These are phyloP conservation scores for Scaptomyza pallida DNA, from an alignment of 1,140 invertebrate genomes.

Conservation along the genomic window DNA sequence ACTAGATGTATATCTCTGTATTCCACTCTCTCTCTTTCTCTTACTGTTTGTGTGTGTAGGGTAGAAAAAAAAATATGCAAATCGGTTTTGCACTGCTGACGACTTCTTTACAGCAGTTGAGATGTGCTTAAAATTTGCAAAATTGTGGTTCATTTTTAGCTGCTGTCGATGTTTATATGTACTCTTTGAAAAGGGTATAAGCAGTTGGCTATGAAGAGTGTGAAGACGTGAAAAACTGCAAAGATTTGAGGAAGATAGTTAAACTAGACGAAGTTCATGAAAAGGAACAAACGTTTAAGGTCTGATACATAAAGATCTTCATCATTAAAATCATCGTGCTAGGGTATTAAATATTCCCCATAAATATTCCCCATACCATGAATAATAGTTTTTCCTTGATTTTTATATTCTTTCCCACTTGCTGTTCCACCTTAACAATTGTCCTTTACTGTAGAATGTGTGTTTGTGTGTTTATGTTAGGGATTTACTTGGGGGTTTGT, in stretches of 20 bases:
- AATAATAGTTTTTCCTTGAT: neutral
- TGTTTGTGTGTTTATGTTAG: slow-evolving; percentile 23
- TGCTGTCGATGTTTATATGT: slow-evolving; percentile 61
- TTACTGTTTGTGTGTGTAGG: slow-evolving; percentile 2
- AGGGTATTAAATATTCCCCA: too few species aligned
- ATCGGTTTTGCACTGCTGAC: slow-evolving; percentile 67
- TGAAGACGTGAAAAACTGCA: too few species aligned
- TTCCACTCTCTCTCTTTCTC: neutral
- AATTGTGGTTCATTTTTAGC: slow-evolving; percentile 74
- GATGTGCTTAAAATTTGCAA: slow-evolving; percentile 79
- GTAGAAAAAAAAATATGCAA: slow-evolving; percentile 61
- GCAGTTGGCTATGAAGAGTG: too few species aligned
- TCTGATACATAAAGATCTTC: too few species aligned
- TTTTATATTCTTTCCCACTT: slow-evolving; percentile 20
- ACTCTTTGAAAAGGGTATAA: neutral
- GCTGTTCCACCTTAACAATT: slow-evolving; percentile 57
- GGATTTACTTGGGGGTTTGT: slow-evolving; percentile 41
- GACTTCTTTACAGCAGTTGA: slow-evolving; percentile 71
- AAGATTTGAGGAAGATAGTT: too few species aligned
- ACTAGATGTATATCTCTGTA: neutral
- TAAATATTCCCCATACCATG: too few species aligned
- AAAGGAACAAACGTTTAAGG: too few species aligned
- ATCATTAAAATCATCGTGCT: too few species aligned
- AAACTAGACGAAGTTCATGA: too few species aligned
- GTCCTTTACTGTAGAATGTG: slow-evolving; percentile 43